Base-by-base conservation (phyloP, 1,140 invertebrate genomes). In the Neomicropteryx cornuta region DNA sequence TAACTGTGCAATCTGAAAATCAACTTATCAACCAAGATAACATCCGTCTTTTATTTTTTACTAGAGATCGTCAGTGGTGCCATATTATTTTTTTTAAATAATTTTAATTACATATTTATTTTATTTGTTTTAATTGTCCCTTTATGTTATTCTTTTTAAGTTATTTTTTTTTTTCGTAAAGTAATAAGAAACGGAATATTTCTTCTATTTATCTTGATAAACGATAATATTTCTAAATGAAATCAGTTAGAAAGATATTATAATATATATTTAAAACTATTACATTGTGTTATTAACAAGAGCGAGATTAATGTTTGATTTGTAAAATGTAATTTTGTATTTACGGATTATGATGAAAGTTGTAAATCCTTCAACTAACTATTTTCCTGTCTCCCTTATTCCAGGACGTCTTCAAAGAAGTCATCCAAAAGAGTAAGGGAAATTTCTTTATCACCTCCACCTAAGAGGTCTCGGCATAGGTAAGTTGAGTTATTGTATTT, bases 401-500 rank as follows among this genome's bases (percentile, higher is more conserved):
- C 14, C 34, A 58, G 51, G 30, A 47, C 45, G 5, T 56, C 55
- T 13, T 60, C n/a, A n/a, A n/a, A 59, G 3, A 63, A 57, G 45
- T 66, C 66, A 39, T 64, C 62, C 1, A 68, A 68, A 46, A 64
- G 63, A 44, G 66, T 63, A 0, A 52, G 61, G 18, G 65, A 68
- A 36, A 49, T 53, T 1, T 58, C 62, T n/a, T 33, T 60, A 14
- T 68, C 65, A 11, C 65, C 65, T 11, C 61, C 63, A 18, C 50
- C 49, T 16, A 66, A 66, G 34, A 45, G 56, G 23, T 57, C 55
- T 0, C 45, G 65, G 29, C 51, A 66, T 36, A 46, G 43, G 62
- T 64, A 45, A 46, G 38, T 39, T 28, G 14, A 28, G 17, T 38
- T 3, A 38, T 40, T 30, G n/a, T n/a, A n/a, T n/a, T n/a, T n/a